These are phyloP conservation scores for Sarcoramphus papa DNA, from an alignment of 2,797 vertebrate genomes.

Conservation along the genomic window DNA sequence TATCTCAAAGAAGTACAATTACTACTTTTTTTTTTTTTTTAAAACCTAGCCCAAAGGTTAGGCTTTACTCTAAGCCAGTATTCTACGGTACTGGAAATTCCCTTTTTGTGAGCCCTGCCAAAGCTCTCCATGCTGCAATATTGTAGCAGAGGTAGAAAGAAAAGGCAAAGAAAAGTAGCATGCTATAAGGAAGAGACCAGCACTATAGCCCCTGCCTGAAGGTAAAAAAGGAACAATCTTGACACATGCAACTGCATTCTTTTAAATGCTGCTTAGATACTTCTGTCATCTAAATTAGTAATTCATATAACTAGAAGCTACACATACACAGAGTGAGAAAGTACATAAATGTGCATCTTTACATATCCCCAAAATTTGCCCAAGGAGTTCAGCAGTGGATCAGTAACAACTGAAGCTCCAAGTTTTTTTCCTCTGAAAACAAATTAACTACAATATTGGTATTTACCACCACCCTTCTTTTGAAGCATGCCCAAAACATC, in stretches of 20 bases:
- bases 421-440: neutral
- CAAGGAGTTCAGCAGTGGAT: neutral
- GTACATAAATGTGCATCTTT: neutral
- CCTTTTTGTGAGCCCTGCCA: neutral
- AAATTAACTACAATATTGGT: neutral
- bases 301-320: neutral
- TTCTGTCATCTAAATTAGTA: neutral
- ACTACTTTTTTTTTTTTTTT: neutral
- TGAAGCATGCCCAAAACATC: neutral
- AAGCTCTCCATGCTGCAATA: neutral
- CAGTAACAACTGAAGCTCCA: neutral
- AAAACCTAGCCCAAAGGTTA: neutral
- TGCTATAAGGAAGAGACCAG: neutral
- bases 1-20: neutral
- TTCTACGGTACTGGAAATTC: neutral
- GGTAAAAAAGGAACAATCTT: neutral
- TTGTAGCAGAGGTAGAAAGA: neutral
- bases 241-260: neutral
- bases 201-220: neutral
- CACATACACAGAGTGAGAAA: neutral
- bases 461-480: neutral
- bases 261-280: neutral
- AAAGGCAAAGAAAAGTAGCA: neutral
- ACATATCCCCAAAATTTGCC: neutral
- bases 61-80: neutral